Percentiles rank a stretch among this genome's conserved stretches.
These are phyloP conservation scores for Tenodera sinensis DNA, from an alignment of 2,888 invertebrate species.

Conservation along the genomic window DNA sequence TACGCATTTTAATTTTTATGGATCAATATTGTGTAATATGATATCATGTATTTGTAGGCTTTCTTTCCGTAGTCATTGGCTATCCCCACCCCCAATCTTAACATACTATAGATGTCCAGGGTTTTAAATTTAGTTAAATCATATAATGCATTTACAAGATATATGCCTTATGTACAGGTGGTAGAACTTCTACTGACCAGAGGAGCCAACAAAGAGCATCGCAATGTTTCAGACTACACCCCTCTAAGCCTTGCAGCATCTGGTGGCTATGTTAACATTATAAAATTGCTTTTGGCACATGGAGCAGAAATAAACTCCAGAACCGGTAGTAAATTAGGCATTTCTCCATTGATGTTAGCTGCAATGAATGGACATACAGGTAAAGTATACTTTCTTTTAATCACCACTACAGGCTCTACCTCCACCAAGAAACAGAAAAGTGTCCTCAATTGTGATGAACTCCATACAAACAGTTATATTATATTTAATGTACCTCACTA, in stretches of 20 bases:
- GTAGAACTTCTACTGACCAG: slow-evolving; percentile 86
- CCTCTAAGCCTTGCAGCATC: slow-evolving; percentile 98
- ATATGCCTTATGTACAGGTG: slow-evolving; percentile 48
- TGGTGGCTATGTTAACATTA: slow-evolving; percentile 97
- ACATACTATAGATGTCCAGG: no score
- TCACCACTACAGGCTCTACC: no score
- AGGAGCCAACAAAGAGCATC: slow-evolving; percentile 94
- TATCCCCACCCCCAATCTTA: no score
- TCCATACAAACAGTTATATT: no score
- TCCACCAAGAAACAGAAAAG: no score
- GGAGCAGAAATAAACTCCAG: slow-evolving; percentile 98
- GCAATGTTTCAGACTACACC: slow-evolving; percentile 98
- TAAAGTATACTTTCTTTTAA: slow-evolving; percentile 33
- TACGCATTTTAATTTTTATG: no score
- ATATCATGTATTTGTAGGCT: no score
- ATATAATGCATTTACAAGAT: neutral
- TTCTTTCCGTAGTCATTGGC: no score
- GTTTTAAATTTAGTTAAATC: no score
- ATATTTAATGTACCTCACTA: no score
- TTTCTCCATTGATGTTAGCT: slow-evolving; percentile 97
- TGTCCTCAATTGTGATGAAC: no score
- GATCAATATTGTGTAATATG: no score
- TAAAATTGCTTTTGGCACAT: slow-evolving; percentile 85
- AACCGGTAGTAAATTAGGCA: slow-evolving; percentile 94
- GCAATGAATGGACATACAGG: slow-evolving; percentile 96